Evolutionary conservation across 2,797 vertebrate species (phyloP).

Genomic region (Centroberyx gerrardi): DNA sequence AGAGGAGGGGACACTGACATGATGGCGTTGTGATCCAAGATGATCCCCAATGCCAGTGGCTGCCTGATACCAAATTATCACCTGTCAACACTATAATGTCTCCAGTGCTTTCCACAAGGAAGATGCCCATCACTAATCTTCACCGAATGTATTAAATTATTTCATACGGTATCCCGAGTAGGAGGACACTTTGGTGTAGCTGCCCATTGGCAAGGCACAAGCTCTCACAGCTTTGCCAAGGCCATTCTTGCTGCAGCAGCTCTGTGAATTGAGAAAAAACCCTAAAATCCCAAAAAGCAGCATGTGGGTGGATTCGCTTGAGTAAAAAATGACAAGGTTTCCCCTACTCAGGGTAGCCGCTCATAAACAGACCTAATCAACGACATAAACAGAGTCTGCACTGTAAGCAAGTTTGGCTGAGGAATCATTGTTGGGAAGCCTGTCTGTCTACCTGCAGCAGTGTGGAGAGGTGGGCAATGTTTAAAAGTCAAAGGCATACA

Average conservation of each 20-base stretch:
- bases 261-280: constrained; percentile 65
- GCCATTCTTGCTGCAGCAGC: constrained; percentile 54
- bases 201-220: constrained; percentile 60
- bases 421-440: constrained; percentile 19
- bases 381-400: constrained; percentile 55
- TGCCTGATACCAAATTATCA: neutral
- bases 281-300: constrained; percentile 55
- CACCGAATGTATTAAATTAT: constrained; percentile 48
- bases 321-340: constrained; percentile 73
- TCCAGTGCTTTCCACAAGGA: neutral
- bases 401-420: constrained; percentile 16
- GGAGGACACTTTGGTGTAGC: constrained; percentile 57
- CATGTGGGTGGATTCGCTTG: constrained; percentile 72
- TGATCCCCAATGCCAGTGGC: neutral
- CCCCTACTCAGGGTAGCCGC: constrained; percentile 56
- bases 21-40: neutral
- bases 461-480: constrained; percentile 4
- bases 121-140: constrained; percentile 36
- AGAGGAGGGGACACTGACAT: neutral
- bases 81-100: constrained; percentile 14
- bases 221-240: constrained; percentile 65
- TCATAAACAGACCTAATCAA: constrained; percentile 63
- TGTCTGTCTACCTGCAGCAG: neutral
- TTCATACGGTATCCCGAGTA: constrained; percentile 62
- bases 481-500: neutral